Evolutionary conservation across 2,888 invertebrate genomes (phyloP), one percentile per base, ranked within the genome.

Genomic region (Leptothorax acervorum): DNA sequence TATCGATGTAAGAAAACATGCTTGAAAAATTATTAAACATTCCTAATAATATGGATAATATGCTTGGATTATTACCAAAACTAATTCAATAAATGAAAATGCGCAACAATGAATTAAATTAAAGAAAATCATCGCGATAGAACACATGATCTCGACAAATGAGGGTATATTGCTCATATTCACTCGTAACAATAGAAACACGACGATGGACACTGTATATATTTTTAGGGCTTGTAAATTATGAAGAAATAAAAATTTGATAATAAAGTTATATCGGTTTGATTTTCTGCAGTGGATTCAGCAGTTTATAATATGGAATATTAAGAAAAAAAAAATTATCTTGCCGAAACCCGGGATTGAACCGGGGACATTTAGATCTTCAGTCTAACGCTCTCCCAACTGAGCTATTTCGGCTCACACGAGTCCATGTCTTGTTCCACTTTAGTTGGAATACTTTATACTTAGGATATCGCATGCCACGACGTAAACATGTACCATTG

Each of bases 371-470:
- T 90, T 90, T 89, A 90, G 87, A 89, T 90, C 90, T 90, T 86
- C 86, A 90, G 89, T 90, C 90, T 90, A 90, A 90, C 84, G 90
- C 89, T 91, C 89, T 91, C 87, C 87, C 90, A 88, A 85, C 90
- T 91, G 87, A 91, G 90, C 92, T 91, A 91, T 90, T 90, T 90
- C 88, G 87, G 85, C 88, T 1, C 18, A 31, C 9, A 5, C 0
- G 35, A 15, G 9, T 45, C 2, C 42, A 15, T 39, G 8, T 55
- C 0, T 8, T 4, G 35, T 71, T 71, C 31, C 48, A 18, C 31
- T 31, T 31, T 68, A 68, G 66, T 9, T 31, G 18, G 0, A 0
- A 23, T 23, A 23, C 23, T 23, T 23, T 23, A 23, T 23, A 23
- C 23, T 23, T 23, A 23, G 23, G 23, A 23, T 42, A 23, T 23